A percentile compares a stretch with the other conserved stretches of the same genome.
Conservation (phyloP, 2,888 invertebrate genomes). For the Drosophila greeni region DNA sequence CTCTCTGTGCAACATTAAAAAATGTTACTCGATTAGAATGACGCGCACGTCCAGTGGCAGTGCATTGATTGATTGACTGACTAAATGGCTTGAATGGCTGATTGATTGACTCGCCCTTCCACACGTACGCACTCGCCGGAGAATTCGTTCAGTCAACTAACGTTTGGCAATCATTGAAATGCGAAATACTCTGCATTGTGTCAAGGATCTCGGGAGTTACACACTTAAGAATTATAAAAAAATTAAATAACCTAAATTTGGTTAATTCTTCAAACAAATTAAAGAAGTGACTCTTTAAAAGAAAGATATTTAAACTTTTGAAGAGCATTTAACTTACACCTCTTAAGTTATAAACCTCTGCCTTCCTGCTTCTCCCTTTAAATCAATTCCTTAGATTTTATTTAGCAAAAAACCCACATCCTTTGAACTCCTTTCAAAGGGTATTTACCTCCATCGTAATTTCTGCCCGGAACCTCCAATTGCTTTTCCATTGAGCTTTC, state of each 20-base stretch:
- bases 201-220: neutral
- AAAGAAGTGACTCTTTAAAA: neutral
- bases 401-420: neutral
- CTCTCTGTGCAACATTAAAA: conserved; percentile 54
- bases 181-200: conserved; percentile 13
- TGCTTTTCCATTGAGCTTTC: conserved; percentile 38
- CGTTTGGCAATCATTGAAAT: conserved; percentile 5
- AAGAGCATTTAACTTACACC: neutral
- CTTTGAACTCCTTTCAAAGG: conserved; percentile 14
- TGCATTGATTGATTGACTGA: conserved; percentile 68
- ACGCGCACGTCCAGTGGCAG: conserved; percentile 52
- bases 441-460: conserved; percentile 24
- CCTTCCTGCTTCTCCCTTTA: neutral
- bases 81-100: conserved; percentile 70
- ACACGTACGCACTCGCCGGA: conserved; percentile 34
- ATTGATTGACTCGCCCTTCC: conserved; percentile 64
- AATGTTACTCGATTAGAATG: conserved; percentile 62
- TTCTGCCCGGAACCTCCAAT: conserved; percentile 33
- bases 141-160: conserved; percentile 5
- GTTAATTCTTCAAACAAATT: neutral
- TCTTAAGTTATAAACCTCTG: too few relatives aligned
- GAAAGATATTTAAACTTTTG: neutral
- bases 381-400: neutral
- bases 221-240: neutral
- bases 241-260: neutral